Base-by-base conservation (phyloP, 2,888 invertebrate genomes). In the Campoplex capitator region DNA sequence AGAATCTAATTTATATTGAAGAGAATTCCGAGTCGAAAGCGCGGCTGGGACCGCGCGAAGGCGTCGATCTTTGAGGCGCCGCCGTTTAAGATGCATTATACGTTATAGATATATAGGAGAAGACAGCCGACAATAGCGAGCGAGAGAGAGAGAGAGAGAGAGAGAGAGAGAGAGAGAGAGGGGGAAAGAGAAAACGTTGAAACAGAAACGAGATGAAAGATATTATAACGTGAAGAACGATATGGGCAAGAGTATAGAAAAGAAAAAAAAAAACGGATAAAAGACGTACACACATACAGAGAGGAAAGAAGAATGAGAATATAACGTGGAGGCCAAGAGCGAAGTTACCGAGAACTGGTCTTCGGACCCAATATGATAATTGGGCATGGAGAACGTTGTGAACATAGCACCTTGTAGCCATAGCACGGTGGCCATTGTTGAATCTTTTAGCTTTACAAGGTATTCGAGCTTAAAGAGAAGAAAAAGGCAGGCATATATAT, bases 1-100 rank as follows among this genome's bases (percentile, higher is more conserved):
- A 90, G 92, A 92, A 92, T 93, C 93, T 93, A 93, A 94, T 94
- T 94, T 94, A 94, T 92, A 94, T 92, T 91, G 92, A 93, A 92
- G 94, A 92, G 94, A 94, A 93, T 93, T 93, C 92, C 92, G 91
- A 89, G 92, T 80, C 80, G 70, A 79, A 56, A 82, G 80, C 83
- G 68, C 84, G 77, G 81, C 68, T 48, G 56, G 91, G 91, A 91
- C 91, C 91, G 91, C 90, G 89, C 90, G 90, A 91, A 93, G 93
- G 93, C 93, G 93, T 93, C 93, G 94, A 94, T 93, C 93, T 94
- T 94, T 94, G 93, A 94, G 94, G 94, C 94, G 94, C 94, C 94
- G 94, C 93, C 93, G 93, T 93, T 93, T 92, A 93, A 93, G 92
- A 93, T 94, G 93, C 94, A 93, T 94, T 93, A 93, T 93, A 93